Conservation (phyloP, 1,140 invertebrate species). For the Cheumatopsyche charites region DNA sequence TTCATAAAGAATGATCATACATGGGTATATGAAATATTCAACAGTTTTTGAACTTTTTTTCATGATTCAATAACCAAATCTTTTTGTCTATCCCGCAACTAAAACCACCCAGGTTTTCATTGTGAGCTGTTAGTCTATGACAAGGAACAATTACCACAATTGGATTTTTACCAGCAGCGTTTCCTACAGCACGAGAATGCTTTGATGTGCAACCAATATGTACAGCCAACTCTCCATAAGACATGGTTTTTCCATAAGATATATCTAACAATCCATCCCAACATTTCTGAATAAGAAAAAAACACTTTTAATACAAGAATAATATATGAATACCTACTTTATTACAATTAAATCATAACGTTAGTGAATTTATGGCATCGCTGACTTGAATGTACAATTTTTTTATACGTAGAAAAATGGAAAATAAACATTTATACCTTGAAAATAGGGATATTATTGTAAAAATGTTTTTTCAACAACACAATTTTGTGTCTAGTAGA, state of each 20-base stretch:
- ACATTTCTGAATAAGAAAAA: conserved; percentile 51
- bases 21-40: no score
- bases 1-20: no score
- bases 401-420: no score
- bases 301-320: background rate
- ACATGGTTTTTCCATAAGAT: conserved; percentile 54
- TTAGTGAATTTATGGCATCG: no score
- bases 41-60: conserved; percentile 50
- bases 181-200: conserved; percentile 56
- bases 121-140: conserved; percentile 54
- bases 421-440: no score
- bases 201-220: conserved; percentile 51
- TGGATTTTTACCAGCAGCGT: conserved; percentile 57
- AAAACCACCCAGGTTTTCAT: conserved; percentile 53
- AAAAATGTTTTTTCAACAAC: no score
- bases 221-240: conserved; percentile 56
- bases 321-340: background rate
- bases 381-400: no score
- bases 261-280: conserved; percentile 55
- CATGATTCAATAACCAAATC: conserved; percentile 55
- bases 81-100: conserved; percentile 55
- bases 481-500: no score
- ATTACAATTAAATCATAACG: background rate
- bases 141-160: conserved; percentile 57
- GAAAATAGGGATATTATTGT: no score